Percentiles rank a stretch among this genome's conserved stretches.
These are phyloP conservation scores for Macrotis lagotis DNA, from an alignment of 2,113 vertebrate genomes.

Conservation along the genomic window DNA sequence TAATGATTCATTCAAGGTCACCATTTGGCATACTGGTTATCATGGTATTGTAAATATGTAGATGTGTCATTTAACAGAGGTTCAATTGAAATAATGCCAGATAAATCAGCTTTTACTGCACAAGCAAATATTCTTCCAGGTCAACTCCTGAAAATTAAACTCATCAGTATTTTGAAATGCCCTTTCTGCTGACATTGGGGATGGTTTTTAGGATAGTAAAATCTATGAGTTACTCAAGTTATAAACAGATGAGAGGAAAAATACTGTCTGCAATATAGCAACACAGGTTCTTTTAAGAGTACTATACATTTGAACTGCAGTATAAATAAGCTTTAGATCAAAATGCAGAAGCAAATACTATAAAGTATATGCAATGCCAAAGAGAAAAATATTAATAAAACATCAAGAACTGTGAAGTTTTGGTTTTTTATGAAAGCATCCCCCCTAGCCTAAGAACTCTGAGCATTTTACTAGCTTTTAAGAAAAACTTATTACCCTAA, in stretches of 20 bases:
- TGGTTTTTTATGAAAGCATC: neutral
- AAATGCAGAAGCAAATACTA: neutral
- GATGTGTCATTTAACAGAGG: neutral
- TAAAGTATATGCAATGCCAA: neutral
- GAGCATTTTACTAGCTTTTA: neutral
- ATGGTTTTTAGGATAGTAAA: neutral
- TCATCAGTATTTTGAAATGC: neutral
- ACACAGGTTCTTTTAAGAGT: constrained; percentile 10
- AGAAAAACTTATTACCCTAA: neutral
- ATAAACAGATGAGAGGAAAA: constrained; percentile 1
- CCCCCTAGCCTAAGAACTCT: neutral
- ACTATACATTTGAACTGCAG: neutral
- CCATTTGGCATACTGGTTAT: neutral
- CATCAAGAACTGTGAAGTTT: neutral
- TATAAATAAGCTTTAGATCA: neutral
- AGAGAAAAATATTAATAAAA: neutral
- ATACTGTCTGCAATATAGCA: neutral
- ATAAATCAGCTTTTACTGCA: neutral
- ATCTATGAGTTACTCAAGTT: neutral
- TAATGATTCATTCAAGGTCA: neutral
- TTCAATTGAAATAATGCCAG: neutral
- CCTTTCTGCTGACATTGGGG: neutral
- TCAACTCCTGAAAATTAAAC: neutral
- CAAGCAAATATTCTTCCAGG: neutral
- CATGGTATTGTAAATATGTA: neutral